Evolutionary conservation across 2,888 invertebrate species (phyloP), one percentile per base, ranked within the genome.

Genomic region (Neoitamus cyanurus): DNA sequence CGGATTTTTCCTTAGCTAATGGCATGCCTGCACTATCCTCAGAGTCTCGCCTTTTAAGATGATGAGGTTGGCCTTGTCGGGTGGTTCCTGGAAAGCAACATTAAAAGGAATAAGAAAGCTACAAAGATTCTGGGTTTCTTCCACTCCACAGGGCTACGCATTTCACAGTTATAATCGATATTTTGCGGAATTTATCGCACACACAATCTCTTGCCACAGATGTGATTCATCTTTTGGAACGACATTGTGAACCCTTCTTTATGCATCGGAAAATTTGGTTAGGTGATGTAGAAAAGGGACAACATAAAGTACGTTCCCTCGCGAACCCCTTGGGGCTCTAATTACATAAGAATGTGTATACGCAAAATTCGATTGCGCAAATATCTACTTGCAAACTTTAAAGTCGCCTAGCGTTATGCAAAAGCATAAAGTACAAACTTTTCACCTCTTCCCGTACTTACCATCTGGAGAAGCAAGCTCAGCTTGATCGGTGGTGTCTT

Each of bases 381-480:
- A 20, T 1, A 7, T 7, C 5, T 48, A 15, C 15, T 15, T 34
- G 3, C 34, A 34, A 34, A 34, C 34, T n/a, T n/a, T 7, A 34
- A 34, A 34, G 34, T 3, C 48, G 6, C 48, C 48, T 7, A 48
- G 15, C 6, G 1, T 15, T 48, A 48, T 48, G 20, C 48, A 20
- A 48, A 3, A 20, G n/a, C n/a, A 48, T 42, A 13, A 15, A 1
- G 48, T 4, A 48, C 2, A 15, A 48, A 48, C 20, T 48, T 5
- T 42, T 42, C 13, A 42, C 13, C 13, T 42, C n/a, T 13, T 42
- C 20, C 9, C 20, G 2, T 69, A 83, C 86, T 88, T 86, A 90
- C 90, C 88, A 80, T 90, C 89, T 72, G 89, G 88, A 4, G 78
- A 69, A 80, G 1, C 0, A 3, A 42, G 11, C 25, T 83, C 69